Conservation (phyloP, 2,797 vertebrate genomes). For the Acomys russatus region DNA sequence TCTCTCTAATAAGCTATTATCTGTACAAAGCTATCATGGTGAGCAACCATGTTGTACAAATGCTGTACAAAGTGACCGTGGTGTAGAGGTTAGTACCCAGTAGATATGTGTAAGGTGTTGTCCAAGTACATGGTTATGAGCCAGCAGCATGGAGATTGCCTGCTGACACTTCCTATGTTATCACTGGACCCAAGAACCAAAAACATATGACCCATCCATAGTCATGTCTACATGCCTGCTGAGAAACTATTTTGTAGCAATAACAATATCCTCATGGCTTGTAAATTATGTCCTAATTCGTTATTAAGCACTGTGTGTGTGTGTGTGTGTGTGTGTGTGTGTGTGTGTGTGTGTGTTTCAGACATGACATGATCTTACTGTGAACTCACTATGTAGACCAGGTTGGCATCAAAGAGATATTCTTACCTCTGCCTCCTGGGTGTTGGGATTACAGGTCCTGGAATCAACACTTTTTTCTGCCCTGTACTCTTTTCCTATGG, state of each 20-base stretch:
- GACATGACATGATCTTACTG: neutral
- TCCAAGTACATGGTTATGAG: neutral
- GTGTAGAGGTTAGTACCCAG: too few relatives aligned
- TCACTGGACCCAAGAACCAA: neutral
- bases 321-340: neutral
- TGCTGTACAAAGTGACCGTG: neutral
- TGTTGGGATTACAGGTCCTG: neutral
- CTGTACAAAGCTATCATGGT: neutral
- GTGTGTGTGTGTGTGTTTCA: neutral
- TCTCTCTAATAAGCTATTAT: neutral
- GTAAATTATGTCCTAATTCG: neutral
- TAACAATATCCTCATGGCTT: neutral
- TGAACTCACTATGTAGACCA: neutral
- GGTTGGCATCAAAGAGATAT: neutral
- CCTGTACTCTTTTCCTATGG: neutral
- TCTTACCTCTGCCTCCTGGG: neutral
- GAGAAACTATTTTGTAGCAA: neutral
- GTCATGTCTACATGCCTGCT: neutral
- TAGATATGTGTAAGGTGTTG: neutral
- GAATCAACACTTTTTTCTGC: neutral
- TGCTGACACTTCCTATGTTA: neutral
- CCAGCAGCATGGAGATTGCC: neutral
- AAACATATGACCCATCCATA: neutral
- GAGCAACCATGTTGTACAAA: too few relatives aligned
- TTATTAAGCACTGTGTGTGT: neutral